Base-by-base conservation (phyloP, 2,113 vertebrate genomes). In the Nerophis lumbriciformis region DNA sequence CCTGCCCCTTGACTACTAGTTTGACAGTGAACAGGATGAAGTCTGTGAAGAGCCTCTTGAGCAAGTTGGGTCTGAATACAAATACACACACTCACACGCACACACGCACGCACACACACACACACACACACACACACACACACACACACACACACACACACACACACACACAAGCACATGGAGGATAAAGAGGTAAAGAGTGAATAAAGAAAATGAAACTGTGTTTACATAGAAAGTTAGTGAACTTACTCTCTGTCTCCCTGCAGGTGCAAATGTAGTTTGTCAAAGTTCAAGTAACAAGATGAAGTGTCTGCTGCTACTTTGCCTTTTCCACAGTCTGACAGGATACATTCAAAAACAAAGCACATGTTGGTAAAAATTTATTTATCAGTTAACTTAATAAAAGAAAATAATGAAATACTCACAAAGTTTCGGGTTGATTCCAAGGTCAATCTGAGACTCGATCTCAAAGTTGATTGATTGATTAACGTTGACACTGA, bases 11-110 rank as follows among this genome's bases (percentile, higher is more conserved):
- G 54, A 96, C 83, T 48, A 91, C 86, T 60, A 95, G 60, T 81
- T 93, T 94, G 62, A 95, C 80, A 1, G 94, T 93, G 61, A 95
- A 93, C 37, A 91, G 93, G 77, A 95, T 87, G 81, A 96, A 92
- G 68, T 94, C 85, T 0, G 90, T 94, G 77, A 95, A 94, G 19
- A 95, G 77, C 75, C 80, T 90, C 81, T 94, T 93, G 55, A 95
- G 72, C 92, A 92, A 96, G 53, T 91, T 90, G 0, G 93, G 93
- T 38, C 94, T 98, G 85, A 1, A 2, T 79, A 0, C 9, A 19
- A 62, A 39, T 13, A 69, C 19, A n/a, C n/a, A 10, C 16, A n/a
- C 36, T 8, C 13, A 8, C 13, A n/a, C 6, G 15, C 52, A 37
- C 12, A 53, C 6, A 8, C 37, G 13, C 21, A 75, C 38, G 56